Evolutionary conservation across 2,888 invertebrate genomes (phyloP).

Genomic region (Dicyrtoma fusca): DNA sequence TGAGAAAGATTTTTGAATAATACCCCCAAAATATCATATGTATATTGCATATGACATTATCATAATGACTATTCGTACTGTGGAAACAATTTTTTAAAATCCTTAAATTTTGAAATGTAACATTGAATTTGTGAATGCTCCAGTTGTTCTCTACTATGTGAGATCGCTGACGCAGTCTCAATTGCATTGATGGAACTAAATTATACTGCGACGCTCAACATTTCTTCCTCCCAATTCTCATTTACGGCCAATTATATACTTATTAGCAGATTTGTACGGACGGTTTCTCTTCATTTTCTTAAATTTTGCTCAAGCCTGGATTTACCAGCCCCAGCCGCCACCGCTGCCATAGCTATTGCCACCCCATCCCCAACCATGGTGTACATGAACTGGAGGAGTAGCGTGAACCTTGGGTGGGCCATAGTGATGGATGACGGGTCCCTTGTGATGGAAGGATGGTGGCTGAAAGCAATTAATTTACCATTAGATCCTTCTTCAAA

Average conservation of each 20-base stretch:
- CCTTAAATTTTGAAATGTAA: not conserved
- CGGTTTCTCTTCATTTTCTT: not conserved
- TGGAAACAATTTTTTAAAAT: too few relatives aligned
- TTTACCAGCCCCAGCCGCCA: conserved; percentile 34
- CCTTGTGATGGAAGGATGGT: conserved; percentile 42
- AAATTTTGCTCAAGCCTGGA: not conserved
- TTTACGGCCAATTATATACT: not conserved
- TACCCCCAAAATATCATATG: conserved; percentile 25
- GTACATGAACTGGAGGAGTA: conserved; percentile 29
- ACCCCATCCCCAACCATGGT: conserved; percentile 36
- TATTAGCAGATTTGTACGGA: conserved; percentile 24
- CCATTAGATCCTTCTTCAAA: too few relatives aligned
- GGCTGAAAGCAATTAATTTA: too few relatives aligned
- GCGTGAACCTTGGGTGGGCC: conserved; percentile 39
- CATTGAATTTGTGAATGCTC: not conserved
- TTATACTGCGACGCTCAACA: conserved; percentile 12
- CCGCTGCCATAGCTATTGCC: conserved; percentile 23
- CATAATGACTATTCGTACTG: conserved; percentile 37
- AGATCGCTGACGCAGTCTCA: not conserved
- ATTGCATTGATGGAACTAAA: conserved; percentile 19
- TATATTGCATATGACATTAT: not conserved
- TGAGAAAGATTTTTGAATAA: conserved; percentile 22
- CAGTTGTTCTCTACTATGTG: not conserved
- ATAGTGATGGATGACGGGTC: conserved; percentile 36
- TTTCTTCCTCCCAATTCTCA: not conserved